Evolutionary conservation across 2,888 invertebrate species (phyloP).

Genomic region (Euphydryas editha): DNA sequence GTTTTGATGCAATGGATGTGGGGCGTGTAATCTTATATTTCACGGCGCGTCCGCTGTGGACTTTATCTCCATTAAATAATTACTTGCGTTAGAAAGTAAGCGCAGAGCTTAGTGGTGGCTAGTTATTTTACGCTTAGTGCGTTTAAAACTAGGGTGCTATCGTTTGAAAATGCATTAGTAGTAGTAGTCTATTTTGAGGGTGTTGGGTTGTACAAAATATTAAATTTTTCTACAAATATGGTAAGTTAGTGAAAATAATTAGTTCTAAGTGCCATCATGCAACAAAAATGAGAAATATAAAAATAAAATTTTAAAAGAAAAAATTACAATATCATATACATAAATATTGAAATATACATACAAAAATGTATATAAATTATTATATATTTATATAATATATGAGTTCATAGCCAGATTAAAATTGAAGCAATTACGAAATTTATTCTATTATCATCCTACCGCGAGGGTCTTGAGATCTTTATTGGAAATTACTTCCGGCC

Average conservation of each 20-base stretch:
- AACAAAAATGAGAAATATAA: no score
- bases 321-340: no score
- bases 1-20: slow-evolving; percentile 53
- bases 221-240: not conserved
- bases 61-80: slow-evolving; percentile 77
- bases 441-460: slow-evolving; percentile 35
- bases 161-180: not conserved
- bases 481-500: slow-evolving; percentile 45
- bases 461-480: slow-evolving; percentile 39
- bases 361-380: not conserved
- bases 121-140: slow-evolving; percentile 35
- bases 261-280: no score
- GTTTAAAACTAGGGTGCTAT: slow-evolving; percentile 24
- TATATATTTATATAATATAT: not conserved
- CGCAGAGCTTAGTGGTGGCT: slow-evolving; percentile 29
- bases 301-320: no score
- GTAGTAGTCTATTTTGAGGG: not conserved
- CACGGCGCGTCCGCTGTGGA: slow-evolving; percentile 64
- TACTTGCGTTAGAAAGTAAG: slow-evolving; percentile 52
- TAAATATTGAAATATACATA: no score
- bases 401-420: slow-evolving; percentile 21
- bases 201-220: not conserved
- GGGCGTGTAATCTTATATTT: slow-evolving; percentile 74
- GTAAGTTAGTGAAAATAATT: not conserved
- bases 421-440: slow-evolving; percentile 31